phyloP scores from a whole-genome alignment of 2,888 invertebrate species.

The Leucozona laternaria region DNA sequence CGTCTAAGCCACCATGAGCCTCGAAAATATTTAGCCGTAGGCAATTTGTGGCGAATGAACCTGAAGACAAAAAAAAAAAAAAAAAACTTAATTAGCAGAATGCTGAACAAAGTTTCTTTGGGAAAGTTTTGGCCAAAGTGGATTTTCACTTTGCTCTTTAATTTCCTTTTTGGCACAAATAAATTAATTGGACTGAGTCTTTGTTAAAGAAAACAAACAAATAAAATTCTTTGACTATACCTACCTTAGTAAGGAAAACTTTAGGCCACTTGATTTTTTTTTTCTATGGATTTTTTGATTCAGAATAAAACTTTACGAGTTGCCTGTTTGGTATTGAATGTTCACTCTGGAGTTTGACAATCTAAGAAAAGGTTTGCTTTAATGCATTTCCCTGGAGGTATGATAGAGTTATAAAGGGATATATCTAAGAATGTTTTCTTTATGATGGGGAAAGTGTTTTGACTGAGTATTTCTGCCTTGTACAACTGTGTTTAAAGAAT shows the following conservation, averaged over 20 bases:
- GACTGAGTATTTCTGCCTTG: too few relatives aligned
- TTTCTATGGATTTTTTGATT: neutral
- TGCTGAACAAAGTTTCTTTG: slow-evolving; percentile 5
- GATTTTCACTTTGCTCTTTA: slow-evolving; percentile 15
- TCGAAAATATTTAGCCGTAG: neutral
- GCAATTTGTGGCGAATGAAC: slow-evolving; percentile 6
- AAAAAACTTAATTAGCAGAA: slow-evolving; percentile 18
- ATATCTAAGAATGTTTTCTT: too few relatives aligned
- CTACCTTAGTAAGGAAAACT: neutral
- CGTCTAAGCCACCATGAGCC: neutral
- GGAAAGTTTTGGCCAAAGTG: slow-evolving; percentile 2
- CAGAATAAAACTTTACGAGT: neutral
- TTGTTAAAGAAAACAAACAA: neutral
- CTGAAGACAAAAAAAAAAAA: neutral
- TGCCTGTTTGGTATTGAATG: neutral
- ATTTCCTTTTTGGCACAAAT: slow-evolving; percentile 27
- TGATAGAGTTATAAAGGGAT: too few relatives aligned
- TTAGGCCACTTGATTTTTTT: neutral
- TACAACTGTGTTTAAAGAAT: too few relatives aligned
- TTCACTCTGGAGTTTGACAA: neutral
- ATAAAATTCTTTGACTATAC: neutral
- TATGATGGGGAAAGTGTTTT: too few relatives aligned
- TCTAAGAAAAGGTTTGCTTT: too few relatives aligned
- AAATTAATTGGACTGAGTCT: slow-evolving; percentile 20
- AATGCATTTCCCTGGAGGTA: too few relatives aligned